Base-by-base conservation (phyloP, 2,888 invertebrate genomes). In the Troides aeacus region DNA sequence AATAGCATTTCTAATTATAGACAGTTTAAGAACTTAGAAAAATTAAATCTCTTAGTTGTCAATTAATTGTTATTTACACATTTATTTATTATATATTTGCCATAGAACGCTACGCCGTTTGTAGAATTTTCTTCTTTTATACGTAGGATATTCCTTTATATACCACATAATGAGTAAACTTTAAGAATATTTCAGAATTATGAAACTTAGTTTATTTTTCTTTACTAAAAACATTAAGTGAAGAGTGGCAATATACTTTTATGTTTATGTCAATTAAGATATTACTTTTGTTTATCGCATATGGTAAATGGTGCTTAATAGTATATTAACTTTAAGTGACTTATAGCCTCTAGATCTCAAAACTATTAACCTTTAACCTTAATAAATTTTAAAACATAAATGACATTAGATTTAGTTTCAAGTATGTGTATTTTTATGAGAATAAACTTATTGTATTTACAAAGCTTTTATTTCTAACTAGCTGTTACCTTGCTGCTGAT, bases 271-370 rank as follows among this genome's bases (percentile, higher is more conserved):
- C 7, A 21, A 57, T n/a, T 57, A 57, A 57, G 57, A 21, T 57
- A 21, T 57, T 8, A 17, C 15, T 63, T 59, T 39, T 39, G 39
- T 39, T n/a, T 62, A 62, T 42, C 50, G 30, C 65, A 66, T 60
- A 50, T 66, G 2, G 17, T 36, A 61, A 50, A 23, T 66, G 61
- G 66, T 66, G 66, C 61, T 66, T 60, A 60, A 60, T 30, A 60
- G 17, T 6, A 36, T 18, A 24, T 0, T 59, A 23, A 59, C n/a
- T 1, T 58, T 46, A 46, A 65, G 18, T 10, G 59, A 24, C 59
- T 46, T 59, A 59, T 50, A 23, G 46, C 15, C 60, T 66, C n/a
- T 60, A 67, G 67, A 66, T 66, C 66, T 66, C 66, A 66, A 30
- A 36, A 61, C 21, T 62, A 7, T 39, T 61, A 53, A 36, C 61